A percentile compares a stretch with the other conserved stretches of the same genome.
phyloP scores from a whole-genome alignment of 2,888 invertebrate species.

The Gari tellinella region DNA sequence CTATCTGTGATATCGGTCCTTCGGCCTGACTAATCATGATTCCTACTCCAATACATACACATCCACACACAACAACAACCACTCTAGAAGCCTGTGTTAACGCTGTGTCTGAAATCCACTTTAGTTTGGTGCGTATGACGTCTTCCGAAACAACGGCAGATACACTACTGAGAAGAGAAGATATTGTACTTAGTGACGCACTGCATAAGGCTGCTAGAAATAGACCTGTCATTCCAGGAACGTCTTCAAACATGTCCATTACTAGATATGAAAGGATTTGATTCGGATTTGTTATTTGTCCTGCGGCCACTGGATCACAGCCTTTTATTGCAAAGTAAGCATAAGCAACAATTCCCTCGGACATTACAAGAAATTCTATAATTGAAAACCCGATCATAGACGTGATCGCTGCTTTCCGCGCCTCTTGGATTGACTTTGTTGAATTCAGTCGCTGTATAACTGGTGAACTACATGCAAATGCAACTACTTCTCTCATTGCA shows the following conservation, averaged over 20 bases:
- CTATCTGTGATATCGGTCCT: constrained; percentile 45
- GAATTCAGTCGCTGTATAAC: constrained; percentile 41
- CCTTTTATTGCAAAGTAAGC: constrained; percentile 44
- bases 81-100: constrained; percentile 26
- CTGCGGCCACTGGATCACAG: constrained; percentile 41
- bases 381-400: constrained; percentile 32
- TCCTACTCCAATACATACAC: constrained; percentile 31
- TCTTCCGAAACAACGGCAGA: constrained; percentile 40
- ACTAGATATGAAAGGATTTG: constrained; percentile 37
- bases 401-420: constrained; percentile 32
- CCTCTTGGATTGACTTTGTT: constrained; percentile 27
- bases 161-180: constrained; percentile 36
- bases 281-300: constrained; percentile 41
- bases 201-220: constrained; percentile 34
- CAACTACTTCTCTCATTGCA: not conserved
- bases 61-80: constrained; percentile 31
- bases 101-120: constrained; percentile 11
- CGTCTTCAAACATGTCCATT: constrained; percentile 34
- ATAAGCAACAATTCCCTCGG: constrained; percentile 40
- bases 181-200: constrained; percentile 41
- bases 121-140: constrained; percentile 9
- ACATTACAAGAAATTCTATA: constrained; percentile 29
- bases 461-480: constrained; percentile 11
- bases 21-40: constrained; percentile 36
- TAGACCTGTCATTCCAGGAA: constrained; percentile 29